phyloP scores from a whole-genome alignment of 1,140 invertebrate genomes.

The Brachionus paranguensis region DNA sequence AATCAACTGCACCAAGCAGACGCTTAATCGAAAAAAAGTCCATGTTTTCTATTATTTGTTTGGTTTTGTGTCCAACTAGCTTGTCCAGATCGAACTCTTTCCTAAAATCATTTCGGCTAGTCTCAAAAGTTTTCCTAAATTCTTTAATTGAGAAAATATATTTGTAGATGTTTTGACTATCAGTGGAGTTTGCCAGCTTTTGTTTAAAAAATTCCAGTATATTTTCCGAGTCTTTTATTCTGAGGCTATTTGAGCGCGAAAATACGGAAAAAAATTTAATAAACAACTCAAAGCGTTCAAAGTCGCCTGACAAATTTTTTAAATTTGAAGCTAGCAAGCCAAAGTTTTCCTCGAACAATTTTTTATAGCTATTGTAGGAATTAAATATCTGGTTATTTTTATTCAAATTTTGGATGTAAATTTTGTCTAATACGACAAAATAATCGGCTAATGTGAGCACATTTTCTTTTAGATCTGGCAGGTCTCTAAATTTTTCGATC shows the following conservation, averaged over 20 bases:
- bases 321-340: neutral
- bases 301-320: neutral
- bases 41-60: slow-evolving; percentile 10
- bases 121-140: neutral
- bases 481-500: neutral
- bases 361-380: neutral
- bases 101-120: neutral
- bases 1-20: neutral
- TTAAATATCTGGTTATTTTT: neutral
- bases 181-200: neutral
- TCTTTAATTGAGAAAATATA: neutral
- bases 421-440: slow-evolving; percentile 2
- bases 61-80: neutral
- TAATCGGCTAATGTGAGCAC: neutral
- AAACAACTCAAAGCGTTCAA: neutral
- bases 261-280: slow-evolving; percentile 5
- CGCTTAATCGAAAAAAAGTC: slow-evolving; percentile 8
- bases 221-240: neutral
- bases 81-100: neutral
- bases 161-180: slow-evolving; percentile 24
- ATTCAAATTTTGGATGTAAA: neutral
- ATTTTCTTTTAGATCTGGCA: neutral
- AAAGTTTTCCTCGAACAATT: neutral
- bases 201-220: neutral
- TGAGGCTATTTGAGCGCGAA: neutral